These are phyloP conservation scores for Pimephales promelas DNA, from an alignment of 2,113 vertebrate genomes.

Conservation along the genomic window DNA sequence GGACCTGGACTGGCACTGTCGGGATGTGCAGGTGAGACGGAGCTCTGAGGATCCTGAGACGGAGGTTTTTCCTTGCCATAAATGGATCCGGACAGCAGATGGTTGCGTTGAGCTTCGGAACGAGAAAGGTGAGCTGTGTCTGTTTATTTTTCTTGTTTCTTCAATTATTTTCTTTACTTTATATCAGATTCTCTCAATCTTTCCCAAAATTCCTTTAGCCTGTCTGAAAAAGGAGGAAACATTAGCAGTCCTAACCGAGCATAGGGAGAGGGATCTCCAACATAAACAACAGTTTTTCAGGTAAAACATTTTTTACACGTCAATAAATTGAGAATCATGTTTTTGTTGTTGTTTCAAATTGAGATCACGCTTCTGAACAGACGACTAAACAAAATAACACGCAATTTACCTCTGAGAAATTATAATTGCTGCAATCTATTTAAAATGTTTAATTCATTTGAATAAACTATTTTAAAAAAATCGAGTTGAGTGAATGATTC, in stretches of 20 bases:
- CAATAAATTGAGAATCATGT: too few relatives aligned
- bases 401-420: too few relatives aligned
- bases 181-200: neutral
- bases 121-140: conserved; percentile 51
- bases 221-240: conserved; percentile 64
- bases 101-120: conserved; percentile 66
- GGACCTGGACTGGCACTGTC: conserved; percentile 70
- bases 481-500: too few relatives aligned
- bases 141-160: neutral
- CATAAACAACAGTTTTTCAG: conserved; percentile 62
- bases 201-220: conserved; percentile 51
- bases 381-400: too few relatives aligned
- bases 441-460: too few relatives aligned
- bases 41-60: conserved; percentile 12
- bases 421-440: too few relatives aligned
- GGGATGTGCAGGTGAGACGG: conserved; percentile 59
- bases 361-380: too few relatives aligned
- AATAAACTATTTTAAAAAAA: too few relatives aligned
- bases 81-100: conserved; percentile 66
- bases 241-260: conserved; percentile 61
- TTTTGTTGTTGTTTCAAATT: too few relatives aligned
- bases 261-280: conserved; percentile 63
- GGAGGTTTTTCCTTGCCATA: conserved; percentile 65
- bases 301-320: conserved; percentile 46
- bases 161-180: neutral